Conservation (phyloP, 2,113 vertebrate species). For the Glareola pratincola region DNA sequence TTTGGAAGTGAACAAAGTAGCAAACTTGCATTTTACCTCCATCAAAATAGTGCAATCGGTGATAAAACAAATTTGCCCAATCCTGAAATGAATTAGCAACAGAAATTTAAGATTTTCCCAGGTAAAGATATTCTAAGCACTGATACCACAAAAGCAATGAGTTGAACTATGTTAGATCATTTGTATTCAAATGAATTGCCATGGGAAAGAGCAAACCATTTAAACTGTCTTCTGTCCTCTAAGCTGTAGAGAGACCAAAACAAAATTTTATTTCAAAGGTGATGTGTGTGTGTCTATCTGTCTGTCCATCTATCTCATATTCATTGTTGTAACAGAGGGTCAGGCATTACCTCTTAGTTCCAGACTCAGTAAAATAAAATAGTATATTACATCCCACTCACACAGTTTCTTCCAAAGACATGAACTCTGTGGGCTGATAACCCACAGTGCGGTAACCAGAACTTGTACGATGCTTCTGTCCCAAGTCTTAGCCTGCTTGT, state of each 20-base stretch:
- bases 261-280: background rate
- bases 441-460: background rate
- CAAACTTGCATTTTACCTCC: background rate
- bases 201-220: background rate
- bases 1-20: background rate
- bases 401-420: background rate
- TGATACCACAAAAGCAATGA: background rate
- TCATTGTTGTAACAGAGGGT: background rate
- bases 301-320: background rate
- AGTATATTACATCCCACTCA: background rate
- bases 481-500: background rate
- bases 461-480: background rate
- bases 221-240: background rate
- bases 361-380: background rate
- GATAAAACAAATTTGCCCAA: background rate
- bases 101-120: background rate
- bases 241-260: background rate
- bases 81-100: background rate
- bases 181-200: background rate
- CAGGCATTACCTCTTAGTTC: background rate
- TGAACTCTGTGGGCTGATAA: background rate
- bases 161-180: background rate
- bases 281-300: background rate
- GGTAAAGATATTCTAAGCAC: background rate
- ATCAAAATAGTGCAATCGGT: background rate